Evolutionary conservation across 2,888 invertebrate species (phyloP), one percentile per base, ranked within the genome.

Genomic region (Abrostola triplasia): DNA sequence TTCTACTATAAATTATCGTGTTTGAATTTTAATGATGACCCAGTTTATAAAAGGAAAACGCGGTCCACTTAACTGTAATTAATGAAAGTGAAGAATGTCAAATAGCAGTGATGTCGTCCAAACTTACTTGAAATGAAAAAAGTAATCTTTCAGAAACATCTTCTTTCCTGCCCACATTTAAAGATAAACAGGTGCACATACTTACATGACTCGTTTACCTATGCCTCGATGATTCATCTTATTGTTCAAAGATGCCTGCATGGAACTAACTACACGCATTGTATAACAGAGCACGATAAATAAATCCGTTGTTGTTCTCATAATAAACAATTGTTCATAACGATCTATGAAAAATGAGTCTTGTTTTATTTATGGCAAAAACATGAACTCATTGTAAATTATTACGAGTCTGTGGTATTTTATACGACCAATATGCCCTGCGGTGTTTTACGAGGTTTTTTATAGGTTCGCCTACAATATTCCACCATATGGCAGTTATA

Each of bases 161-260:
- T 24, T 24, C 24, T 24, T 24, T 24, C 24, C 24, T 24, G n/a
- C 5, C 1, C n/a, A 13, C 7, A 24, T 24, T 1, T 1, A 47
- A 9, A 24, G 35, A 0, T 35, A 36, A 58, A 50, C 8, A 13
- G 37, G 13, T n/a, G 11, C n/a, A 35, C 5, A 36, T 75, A 89
- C 90, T 89, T 66, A 90, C 90, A 85, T 77, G 11, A 74, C 12
- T n/a, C 79, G 79, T 58, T 70, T 84, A 60, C 87, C 85, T 42
- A 81, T 60, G 47, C 84, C 81, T 65, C 71, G 84, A 41, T 78
- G 79, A 59, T 87, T 82, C 61, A 80, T 74, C 58, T 82, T 84
- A 66, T 88, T 91, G 77, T 86, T 89, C 54, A 74, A 72, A 80
- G 73, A 89, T 47, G 70, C 84, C 70, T 85, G 78, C 71, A 81